Base-by-base conservation (phyloP, 2,113 vertebrate species). In the Neotoma lepida region DNA sequence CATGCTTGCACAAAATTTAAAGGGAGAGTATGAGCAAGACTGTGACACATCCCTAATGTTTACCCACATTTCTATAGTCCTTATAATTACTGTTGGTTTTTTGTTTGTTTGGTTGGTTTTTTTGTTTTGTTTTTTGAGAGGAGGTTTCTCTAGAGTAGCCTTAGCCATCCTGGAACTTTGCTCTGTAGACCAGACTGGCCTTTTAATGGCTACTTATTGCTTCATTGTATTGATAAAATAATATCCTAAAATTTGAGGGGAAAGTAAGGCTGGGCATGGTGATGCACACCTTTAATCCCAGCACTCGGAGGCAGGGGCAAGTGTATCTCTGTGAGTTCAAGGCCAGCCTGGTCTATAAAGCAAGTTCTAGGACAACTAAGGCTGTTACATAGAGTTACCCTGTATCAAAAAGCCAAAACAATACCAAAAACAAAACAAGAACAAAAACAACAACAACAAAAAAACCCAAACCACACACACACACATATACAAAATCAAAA, bases 221-320 rank as follows among this genome's bases (percentile, higher is more conserved):
- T 90, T 39, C 30, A 81, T 4, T 58, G 61, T 18, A 77, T 4
- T 70, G 30, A 88, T 35, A 41, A 90, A 87, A 91, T 30, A 66
- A 51, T 68, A 94, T 95, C 70, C 90, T 93, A 86, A 95, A 74
- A 49, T 91, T 56, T 54, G 41, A 84, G 44, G 41, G 30, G 46
- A 24, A 70, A 78, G 89, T 44, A 39, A 68, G 64, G 64, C 5
- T 28, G 63, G 63, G 26, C 28, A 64, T 64, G 28, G 63, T 30
- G 63, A 9, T 64, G 33, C 35, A 70, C 28, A 88, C 24, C 9
- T 86, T 70, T 89, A 90, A 68, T 68, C 64, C 64, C 33, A 68
- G 64, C 13, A 68, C 13, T 68, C 30, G 46, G 46, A 46, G 46
- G 46, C 46, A 46, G 46, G 7, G 46, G 46, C 46, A 46, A 7